Evolutionary conservation across 2,113 vertebrate species (phyloP), one percentile per base, ranked within the genome.

Genomic region (Dromiciops gliroides): DNA sequence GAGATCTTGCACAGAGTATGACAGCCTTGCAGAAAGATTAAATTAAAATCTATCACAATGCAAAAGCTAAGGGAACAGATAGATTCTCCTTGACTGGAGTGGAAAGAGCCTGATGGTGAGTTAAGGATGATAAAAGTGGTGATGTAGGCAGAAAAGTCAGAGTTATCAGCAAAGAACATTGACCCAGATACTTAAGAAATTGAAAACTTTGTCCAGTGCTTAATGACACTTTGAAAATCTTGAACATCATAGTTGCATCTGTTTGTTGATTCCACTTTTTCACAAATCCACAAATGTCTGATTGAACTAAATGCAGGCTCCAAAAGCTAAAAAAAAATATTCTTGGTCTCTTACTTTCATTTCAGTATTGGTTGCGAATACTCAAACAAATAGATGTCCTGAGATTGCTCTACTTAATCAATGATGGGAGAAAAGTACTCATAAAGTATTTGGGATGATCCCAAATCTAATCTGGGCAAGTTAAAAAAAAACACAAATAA

Each of bases 91-190:
- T 95, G 50, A 94, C 94, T 97, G 9, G 90, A 96, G 93, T 89
- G 14, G 56, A 94, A 1, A 9, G 26, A 95, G 11, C 4, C 26
- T 90, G 12, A 37, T 93, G 48, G 53, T 90, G 52, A 93, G 92
- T 48, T 94, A 90, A 90, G 9, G 23, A 95, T 95, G 94, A 96
- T 95, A 37, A 93, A 96, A 97, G 53, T 94, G 92, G 90, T 95
- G 91, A 93, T 92, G 94, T 52, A 96, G 97, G 97, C 95, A 97
- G 89, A 96, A 97, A 96, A 93, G 4, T 97, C 93, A 93, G 49
- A 92, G 37, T 95, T 94, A 95, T 10, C 91, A 3, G 83, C 91
- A 3, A 0, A 96, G 50, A 83, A 97, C 26, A 94, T 94, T 98
- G 95, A 97, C 91, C 92, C 89, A 96, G 44, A 97, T 95, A 91